A percentile compares a stretch with the other conserved stretches of the same genome.
Evolutionary conservation across 2,113 vertebrate genomes (phyloP).

Genomic region (Garra rufa): DNA sequence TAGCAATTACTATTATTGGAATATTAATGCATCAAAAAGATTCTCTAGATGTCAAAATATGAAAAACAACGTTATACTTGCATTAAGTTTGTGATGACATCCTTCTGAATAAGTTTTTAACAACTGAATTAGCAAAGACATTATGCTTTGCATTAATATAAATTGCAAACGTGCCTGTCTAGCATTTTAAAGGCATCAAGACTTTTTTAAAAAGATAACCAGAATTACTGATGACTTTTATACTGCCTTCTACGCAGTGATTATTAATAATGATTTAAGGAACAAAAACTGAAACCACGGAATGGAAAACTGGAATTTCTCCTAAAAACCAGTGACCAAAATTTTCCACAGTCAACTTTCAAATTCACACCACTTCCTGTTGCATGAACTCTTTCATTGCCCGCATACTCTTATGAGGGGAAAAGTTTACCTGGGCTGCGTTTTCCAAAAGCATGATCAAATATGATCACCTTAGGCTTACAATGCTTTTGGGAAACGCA

Average conservation of each 20-base stretch:
- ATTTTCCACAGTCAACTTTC: background rate
- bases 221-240: background rate
- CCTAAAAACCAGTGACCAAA: background rate
- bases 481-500: no score
- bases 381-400: background rate
- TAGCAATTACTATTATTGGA: no score
- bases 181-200: background rate
- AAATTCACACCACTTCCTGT: constrained; percentile 1
- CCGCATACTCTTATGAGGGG: background rate
- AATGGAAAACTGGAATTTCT: background rate
- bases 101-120: background rate
- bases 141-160: background rate
- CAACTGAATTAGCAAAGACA: background rate
- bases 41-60: no score
- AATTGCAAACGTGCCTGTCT: background rate
- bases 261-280: background rate
- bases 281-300: background rate
- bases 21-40: background rate
- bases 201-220: background rate
- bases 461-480: no score
- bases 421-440: background rate
- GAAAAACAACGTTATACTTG: background rate
- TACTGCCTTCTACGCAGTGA: background rate
- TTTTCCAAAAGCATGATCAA: no score
- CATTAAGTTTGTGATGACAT: no score